These are phyloP conservation scores for Semnopithecus entellus DNA, from an alignment of 2,113 vertebrate genomes.

Conservation along the genomic window DNA sequence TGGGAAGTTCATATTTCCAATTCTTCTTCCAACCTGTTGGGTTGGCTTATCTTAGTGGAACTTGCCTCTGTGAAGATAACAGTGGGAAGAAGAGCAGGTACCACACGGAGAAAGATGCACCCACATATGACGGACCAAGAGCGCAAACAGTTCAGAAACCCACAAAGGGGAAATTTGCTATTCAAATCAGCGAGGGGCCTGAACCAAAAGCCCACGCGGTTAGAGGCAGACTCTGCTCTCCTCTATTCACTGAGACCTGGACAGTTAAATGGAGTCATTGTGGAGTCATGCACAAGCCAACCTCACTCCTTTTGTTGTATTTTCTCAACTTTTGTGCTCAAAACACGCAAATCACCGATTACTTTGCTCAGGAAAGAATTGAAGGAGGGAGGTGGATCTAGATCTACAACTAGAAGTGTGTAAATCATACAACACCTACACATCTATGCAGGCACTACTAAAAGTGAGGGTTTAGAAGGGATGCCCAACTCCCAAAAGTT, in stretches of 20 bases:
- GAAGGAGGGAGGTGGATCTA: neutral
- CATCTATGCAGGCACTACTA: neutral
- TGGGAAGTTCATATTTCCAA: neutral
- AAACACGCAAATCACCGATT: constrained; percentile 78
- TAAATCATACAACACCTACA: neutral
- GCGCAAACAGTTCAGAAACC: constrained; percentile 24
- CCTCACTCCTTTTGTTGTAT: constrained; percentile 62
- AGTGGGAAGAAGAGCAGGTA: neutral
- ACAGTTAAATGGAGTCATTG: constrained; percentile 85
- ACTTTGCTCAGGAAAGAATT: constrained; percentile 56
- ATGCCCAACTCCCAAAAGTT: constrained; percentile 31
- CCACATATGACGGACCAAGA: neutral
- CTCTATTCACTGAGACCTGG: constrained; percentile 78
- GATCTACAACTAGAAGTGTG: neutral
- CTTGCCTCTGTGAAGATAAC: neutral
- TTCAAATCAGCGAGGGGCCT: constrained; percentile 60
- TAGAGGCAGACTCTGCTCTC: constrained; percentile 75
- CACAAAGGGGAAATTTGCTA: constrained; percentile 59
- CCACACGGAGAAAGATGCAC: neutral
- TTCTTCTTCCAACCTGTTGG: constrained; percentile 31
- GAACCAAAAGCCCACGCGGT: constrained; percentile 78
- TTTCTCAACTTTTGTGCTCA: constrained; percentile 63
- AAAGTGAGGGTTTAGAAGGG: neutral
- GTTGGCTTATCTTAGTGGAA: neutral
- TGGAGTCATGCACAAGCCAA: constrained; percentile 77